Conservation (phyloP, 2,888 invertebrate species). For the Sepioteuthis lessoniana region DNA sequence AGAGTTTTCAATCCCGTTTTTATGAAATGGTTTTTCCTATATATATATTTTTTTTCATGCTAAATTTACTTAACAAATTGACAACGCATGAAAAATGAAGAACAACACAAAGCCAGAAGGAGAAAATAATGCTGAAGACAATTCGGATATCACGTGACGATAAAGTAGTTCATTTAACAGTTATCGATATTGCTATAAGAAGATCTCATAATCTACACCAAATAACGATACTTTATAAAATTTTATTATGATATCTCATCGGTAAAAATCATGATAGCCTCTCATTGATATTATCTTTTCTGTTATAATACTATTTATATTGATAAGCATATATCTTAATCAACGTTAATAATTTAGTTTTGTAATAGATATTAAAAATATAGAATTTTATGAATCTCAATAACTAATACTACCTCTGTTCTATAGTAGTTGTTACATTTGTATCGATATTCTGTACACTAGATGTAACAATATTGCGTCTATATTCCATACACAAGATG, state of each 20-base stretch:
- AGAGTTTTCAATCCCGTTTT: no score
- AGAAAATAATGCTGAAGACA: no score
- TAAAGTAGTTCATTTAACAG: not conserved
- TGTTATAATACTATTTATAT: not conserved
- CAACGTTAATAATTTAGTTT: not conserved
- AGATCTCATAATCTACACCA: not conserved
- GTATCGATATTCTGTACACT: no score
- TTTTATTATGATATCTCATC: not conserved
- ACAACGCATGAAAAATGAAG: no score
- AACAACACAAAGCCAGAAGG: no score
- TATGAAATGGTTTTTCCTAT: no score
- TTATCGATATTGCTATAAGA: not conserved
- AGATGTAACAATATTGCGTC: no score
- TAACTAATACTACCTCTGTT: not conserved
- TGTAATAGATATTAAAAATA: not conserved
- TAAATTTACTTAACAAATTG: no score
- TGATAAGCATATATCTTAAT: constrained; percentile 33
- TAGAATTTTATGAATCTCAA: not conserved
- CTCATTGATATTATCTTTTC: not conserved
- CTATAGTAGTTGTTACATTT: no score
- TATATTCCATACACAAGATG: no score
- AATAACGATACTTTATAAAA: not conserved
- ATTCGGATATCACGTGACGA: not conserved
- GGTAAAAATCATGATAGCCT: not conserved
- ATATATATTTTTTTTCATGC: no score